Evolutionary conservation across 1,140 invertebrate species (phyloP).

Genomic region (Daktulosphaira vitifoliae): DNA sequence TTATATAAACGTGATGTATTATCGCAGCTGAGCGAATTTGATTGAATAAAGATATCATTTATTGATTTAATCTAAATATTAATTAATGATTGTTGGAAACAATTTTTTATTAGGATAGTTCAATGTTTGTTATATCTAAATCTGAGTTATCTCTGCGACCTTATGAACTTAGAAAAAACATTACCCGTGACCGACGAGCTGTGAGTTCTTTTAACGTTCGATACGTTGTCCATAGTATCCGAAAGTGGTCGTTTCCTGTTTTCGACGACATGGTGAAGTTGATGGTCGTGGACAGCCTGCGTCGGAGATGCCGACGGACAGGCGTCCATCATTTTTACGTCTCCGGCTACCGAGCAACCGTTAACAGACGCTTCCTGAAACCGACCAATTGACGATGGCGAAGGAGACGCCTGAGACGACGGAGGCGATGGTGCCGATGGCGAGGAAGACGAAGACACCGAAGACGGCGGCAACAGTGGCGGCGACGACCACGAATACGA

Average conservation of each 20-base stretch:
- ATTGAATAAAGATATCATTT: no score
- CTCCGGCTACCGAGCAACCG: neutral
- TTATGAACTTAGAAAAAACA: no score
- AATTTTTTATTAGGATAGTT: no score
- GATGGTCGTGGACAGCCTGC: neutral
- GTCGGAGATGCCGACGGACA: conserved; percentile 21
- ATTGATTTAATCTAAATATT: no score
- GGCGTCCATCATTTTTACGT: conserved; percentile 31
- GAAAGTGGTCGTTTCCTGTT: conserved; percentile 24
- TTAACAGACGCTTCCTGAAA: neutral
- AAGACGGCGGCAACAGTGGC: neutral
- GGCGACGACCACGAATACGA: conserved; percentile 11
- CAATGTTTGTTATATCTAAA: no score
- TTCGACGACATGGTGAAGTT: neutral
- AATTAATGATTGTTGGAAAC: no score
- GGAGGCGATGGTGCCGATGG: neutral
- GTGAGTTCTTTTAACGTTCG: conserved; percentile 21
- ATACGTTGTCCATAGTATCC: conserved; percentile 4
- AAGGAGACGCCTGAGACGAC: neutral
- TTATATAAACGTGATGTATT: no score
- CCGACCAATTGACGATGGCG: neutral
- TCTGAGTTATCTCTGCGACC: no score
- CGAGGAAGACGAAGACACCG: neutral
- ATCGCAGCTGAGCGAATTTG: no score
- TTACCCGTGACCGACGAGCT: conserved; percentile 8